Evolutionary conservation across 1,140 invertebrate species (phyloP).

Genomic region (Brachionus paranguensis): DNA sequence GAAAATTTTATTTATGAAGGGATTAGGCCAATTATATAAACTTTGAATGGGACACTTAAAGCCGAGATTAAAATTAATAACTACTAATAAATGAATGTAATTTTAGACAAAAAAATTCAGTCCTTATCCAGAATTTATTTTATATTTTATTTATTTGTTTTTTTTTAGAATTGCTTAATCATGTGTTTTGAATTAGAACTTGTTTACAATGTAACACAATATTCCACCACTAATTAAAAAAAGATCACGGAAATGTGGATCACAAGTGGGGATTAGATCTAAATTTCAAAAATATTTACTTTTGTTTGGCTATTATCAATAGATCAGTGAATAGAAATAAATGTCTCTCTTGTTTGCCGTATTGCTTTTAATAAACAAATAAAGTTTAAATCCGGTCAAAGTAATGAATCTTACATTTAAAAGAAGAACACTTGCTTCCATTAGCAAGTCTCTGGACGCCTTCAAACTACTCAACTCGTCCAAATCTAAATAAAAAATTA

Average conservation of each 20-base stretch:
- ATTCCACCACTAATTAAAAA: not conserved
- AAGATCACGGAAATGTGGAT: not conserved
- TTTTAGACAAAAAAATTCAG: not conserved
- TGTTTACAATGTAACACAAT: not conserved
- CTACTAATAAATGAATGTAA: not conserved
- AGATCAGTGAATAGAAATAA: constrained; percentile 38
- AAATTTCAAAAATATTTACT: constrained; percentile 26
- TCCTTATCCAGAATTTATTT: not conserved
- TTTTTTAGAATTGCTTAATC: not conserved
- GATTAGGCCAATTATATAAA: not conserved
- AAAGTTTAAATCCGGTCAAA: not conserved
- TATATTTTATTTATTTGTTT: too few relatives aligned
- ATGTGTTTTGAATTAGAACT: not conserved
- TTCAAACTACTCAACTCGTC: not conserved
- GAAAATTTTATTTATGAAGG: not conserved
- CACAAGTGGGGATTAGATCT: not conserved
- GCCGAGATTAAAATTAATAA: not conserved
- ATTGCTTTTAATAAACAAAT: constrained; percentile 19
- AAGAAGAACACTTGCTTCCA: constrained; percentile 5
- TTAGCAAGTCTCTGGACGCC: not conserved
- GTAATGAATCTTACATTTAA: constrained; percentile 10
- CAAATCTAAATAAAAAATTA: not conserved
- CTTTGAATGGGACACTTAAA: not conserved
- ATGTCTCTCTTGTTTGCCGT: constrained; percentile 34
- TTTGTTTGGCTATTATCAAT: constrained; percentile 38